Conservation (phyloP, 2,888 invertebrate genomes). For the Mythimna impura region DNA sequence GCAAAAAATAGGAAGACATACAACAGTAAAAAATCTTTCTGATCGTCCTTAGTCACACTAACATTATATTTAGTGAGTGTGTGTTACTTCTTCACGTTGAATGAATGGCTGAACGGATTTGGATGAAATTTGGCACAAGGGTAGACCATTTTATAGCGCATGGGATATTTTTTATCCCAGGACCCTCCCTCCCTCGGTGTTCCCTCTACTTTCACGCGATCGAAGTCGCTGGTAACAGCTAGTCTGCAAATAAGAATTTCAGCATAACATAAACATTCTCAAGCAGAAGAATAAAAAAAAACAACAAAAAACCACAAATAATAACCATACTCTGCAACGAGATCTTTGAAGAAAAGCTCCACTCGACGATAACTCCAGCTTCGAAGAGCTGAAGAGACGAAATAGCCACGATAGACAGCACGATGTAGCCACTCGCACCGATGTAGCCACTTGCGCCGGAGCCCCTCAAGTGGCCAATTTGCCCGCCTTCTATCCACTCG, state of each 20-base stretch:
- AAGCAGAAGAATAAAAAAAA: conserved; percentile 2
- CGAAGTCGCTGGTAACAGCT: background rate
- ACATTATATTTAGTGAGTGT: too few species aligned
- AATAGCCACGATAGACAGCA: conserved; percentile 38
- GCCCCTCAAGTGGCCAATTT: conserved; percentile 68
- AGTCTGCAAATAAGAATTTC: background rate
- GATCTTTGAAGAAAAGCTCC: conserved; percentile 19
- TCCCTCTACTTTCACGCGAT: too few species aligned
- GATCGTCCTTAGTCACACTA: too few species aligned
- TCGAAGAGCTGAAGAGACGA: conserved; percentile 39
- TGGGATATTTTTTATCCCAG: too few species aligned
- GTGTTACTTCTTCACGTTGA: too few species aligned
- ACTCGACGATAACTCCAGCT: conserved; percentile 37
- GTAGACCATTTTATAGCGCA: too few species aligned
- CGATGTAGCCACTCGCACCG: conserved; percentile 49
- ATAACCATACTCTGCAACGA: conserved; percentile 5
- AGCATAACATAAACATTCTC: background rate
- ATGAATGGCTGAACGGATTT: too few species aligned
- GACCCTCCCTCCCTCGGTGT: too few species aligned
- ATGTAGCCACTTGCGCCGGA: conserved; percentile 51
- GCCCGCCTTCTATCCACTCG: conserved; percentile 41
- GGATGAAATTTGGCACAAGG: too few species aligned
- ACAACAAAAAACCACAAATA: background rate
- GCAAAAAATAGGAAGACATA: too few species aligned
- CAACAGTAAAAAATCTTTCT: too few species aligned